Evolutionary conservation across 2,113 vertebrate species (phyloP).

Genomic region (Cephalopholis sonnerati): DNA sequence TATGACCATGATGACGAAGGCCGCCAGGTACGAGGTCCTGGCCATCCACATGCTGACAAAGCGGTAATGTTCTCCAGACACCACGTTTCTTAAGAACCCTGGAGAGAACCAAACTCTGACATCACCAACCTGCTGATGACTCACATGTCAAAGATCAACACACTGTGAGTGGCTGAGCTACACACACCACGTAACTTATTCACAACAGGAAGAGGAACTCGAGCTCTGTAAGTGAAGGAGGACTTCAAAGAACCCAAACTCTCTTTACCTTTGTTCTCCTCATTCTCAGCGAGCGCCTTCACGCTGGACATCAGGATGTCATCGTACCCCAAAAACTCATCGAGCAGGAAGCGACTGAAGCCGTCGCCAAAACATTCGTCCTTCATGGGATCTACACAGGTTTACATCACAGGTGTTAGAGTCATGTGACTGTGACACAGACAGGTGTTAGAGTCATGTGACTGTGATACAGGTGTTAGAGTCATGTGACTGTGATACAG

Average conservation of each 20-base stretch:
- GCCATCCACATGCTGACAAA: slow-evolving; percentile 99
- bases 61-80: slow-evolving; percentile 97
- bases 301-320: slow-evolving; percentile 99
- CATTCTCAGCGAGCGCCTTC: slow-evolving; percentile 96
- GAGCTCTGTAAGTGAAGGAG: neutral
- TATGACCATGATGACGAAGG: slow-evolving; percentile 99
- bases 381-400: slow-evolving; percentile 89
- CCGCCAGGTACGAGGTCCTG: slow-evolving; percentile 94
- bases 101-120: slow-evolving; percentile 33
- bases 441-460: neutral
- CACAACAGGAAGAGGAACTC: neutral
- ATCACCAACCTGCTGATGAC: neutral
- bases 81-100: slow-evolving; percentile 98
- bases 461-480: neutral
- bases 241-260: too few species aligned
- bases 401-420: neutral
- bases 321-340: slow-evolving; percentile 96
- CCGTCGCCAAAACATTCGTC: slow-evolving; percentile 98
- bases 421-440: neutral
- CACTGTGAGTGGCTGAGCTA: too few species aligned
- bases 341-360: slow-evolving; percentile 96
- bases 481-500: neutral
- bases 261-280: slow-evolving; percentile 94
- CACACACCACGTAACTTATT: too few species aligned
- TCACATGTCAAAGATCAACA: neutral